A percentile compares a stretch with the other conserved stretches of the same genome.
phyloP scores from a whole-genome alignment of 2,797 vertebrate species.

The Micromesistius poutassou region DNA sequence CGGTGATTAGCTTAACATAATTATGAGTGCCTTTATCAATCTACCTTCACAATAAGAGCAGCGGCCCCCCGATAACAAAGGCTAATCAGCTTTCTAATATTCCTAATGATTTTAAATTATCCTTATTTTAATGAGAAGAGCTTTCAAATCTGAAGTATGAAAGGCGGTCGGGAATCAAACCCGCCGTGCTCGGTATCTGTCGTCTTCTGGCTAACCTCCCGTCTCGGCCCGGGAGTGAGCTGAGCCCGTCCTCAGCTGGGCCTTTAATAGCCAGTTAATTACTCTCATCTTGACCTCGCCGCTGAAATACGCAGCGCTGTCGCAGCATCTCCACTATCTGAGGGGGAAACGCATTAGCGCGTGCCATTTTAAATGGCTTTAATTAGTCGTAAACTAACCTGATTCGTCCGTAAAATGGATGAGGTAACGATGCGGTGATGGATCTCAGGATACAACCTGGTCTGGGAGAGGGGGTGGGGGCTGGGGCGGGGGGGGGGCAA shows the following conservation, averaged over 20 bases:
- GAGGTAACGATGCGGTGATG: constrained; percentile 60
- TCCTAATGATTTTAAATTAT: neutral
- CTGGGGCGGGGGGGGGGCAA: constrained; percentile 23
- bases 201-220: neutral
- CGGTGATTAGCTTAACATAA: neutral
- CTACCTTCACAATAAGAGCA: neutral
- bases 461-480: constrained; percentile 35
- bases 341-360: constrained; percentile 66
- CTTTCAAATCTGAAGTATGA: neutral
- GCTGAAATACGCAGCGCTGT: constrained; percentile 45
- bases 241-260: neutral
- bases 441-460: constrained; percentile 40
- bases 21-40: neutral
- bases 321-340: constrained; percentile 65
- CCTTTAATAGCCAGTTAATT: constrained; percentile 69
- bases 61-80: neutral
- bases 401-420: constrained; percentile 64
- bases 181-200: neutral
- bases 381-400: constrained; percentile 73
- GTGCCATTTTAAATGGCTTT: constrained; percentile 70
- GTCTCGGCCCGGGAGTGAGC: constrained; percentile 31
- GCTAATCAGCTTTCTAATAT: neutral
- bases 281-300: constrained; percentile 70
- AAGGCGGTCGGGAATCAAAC: neutral
- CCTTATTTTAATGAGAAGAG: neutral